Evolutionary conservation across 2,797 vertebrate genomes (phyloP).

Genomic region (Sitta carolinensis): DNA sequence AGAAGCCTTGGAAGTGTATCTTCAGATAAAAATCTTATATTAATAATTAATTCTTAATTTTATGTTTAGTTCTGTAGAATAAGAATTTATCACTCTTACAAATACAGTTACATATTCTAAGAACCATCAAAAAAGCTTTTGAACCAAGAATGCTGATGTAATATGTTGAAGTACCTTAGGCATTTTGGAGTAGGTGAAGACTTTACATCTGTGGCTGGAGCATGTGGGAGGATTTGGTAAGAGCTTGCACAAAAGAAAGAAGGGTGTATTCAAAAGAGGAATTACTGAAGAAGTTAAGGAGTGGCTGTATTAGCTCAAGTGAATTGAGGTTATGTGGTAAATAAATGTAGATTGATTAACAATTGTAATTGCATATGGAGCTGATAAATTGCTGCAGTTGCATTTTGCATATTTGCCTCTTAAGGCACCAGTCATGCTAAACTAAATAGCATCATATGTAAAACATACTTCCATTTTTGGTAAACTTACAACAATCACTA

Average conservation of each 20-base stretch:
- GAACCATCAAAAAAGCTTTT: background rate
- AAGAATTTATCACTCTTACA: background rate
- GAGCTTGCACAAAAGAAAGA: background rate
- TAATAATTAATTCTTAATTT: background rate
- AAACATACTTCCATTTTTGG: background rate
- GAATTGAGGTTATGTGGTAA: background rate
- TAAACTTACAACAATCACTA: background rate
- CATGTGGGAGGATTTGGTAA: slow-evolving; percentile 12
- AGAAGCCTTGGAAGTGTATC: background rate
- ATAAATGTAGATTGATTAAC: background rate
- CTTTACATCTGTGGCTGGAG: background rate
- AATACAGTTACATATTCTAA: background rate
- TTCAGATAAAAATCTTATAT: background rate
- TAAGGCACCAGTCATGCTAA: background rate
- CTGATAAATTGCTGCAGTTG: background rate
- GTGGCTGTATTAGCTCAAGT: background rate
- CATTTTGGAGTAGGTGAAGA: background rate
- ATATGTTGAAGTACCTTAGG: background rate
- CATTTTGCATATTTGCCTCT: background rate
- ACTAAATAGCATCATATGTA: background rate
- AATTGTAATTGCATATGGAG: background rate
- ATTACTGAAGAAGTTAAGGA: slow-evolving; percentile 11
- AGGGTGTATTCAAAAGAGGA: background rate
- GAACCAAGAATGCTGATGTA: background rate
- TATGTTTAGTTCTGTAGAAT: background rate